Evolutionary conservation across 2,113 vertebrate species (phyloP).

Genomic region (Salvelinus namaycush): DNA sequence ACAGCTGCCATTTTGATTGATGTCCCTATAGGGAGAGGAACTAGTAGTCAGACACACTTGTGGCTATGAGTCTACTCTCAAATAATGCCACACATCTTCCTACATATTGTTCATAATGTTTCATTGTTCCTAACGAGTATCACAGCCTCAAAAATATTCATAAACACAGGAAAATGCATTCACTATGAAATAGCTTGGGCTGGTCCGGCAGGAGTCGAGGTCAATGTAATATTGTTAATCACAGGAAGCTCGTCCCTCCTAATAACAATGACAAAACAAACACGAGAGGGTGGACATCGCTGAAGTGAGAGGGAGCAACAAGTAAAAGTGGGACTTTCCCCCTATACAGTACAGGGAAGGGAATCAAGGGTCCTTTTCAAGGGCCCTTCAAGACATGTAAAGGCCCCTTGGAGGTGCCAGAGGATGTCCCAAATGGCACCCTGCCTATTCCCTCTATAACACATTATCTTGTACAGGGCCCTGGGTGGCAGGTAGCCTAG

Average conservation of each 20-base stretch:
- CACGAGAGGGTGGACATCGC: constrained; percentile 60
- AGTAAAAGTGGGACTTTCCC: constrained; percentile 67
- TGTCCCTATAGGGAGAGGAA: constrained; percentile 30
- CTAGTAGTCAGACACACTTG: constrained; percentile 33
- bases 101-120: constrained; percentile 61
- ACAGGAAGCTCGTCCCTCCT: constrained; percentile 69
- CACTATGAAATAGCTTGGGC: constrained; percentile 62
- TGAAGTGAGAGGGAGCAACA: constrained; percentile 49
- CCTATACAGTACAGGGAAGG: constrained; percentile 14
- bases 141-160: constrained; percentile 48
- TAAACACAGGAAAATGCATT: constrained; percentile 74
- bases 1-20: constrained; percentile 27
- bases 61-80: constrained; percentile 46
- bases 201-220: constrained; percentile 54
- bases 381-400: constrained; percentile 63
- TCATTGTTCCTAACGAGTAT: not conserved
- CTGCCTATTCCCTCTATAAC: constrained; percentile 54
- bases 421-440: not conserved
- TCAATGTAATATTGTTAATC: constrained; percentile 79
- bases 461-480: constrained; percentile 28
- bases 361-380: constrained; percentile 24
- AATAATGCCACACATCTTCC: constrained; percentile 43
- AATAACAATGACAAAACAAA: constrained; percentile 74
- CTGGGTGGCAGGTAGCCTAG: not conserved
- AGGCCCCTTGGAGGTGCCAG: constrained; percentile 59